Base-by-base conservation (phyloP, 1,140 invertebrate genomes). In the Homalodisca vitripennis region DNA sequence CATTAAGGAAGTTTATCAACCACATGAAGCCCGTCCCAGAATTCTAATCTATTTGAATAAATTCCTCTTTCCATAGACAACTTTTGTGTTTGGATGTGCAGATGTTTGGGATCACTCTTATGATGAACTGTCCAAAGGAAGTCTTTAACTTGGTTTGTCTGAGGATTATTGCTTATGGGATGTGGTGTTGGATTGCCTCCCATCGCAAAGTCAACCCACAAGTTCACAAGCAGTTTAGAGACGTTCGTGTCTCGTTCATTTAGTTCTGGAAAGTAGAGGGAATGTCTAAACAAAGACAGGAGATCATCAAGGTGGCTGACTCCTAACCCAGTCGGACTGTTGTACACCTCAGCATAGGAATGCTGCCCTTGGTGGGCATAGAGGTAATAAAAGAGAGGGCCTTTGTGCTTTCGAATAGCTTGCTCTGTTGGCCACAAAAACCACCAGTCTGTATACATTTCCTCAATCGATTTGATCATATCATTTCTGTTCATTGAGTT, bases 161-260 rank as follows among this genome's bases (percentile, higher is more conserved):
- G 22, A 27, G 27, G 22, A n/a, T 26, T n/a, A 22, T 6, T 27
- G n/a, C 55, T 60, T 26, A 60, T 30, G 27, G 55, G 55, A 13
- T 30, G 2, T 12, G 55, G 55, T 12, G 55, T 60, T 6, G 55
- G 55, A 30, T 60, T 60, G 14, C 55, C 55, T 24, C 29, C 55
- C 6, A 12, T 60, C 13, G 55, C 55, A 60, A 60, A 60, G 26
- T 60, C 29, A 2, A 60, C 55, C 55, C 55, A 60, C 14, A 60
- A 27, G 24, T 60, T 26, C 55, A 60, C 55, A 22, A 60, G 26
- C 3, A 60, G 27, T 30, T 60, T 30, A 12, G 55, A 60, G 24
- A 60, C 24, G 24, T 26, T 30, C 29, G 10, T 10, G 26, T 60
- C 55, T 29, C 24, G 22, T 27, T 26, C 13, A 27, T 60, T 60